Evolutionary conservation across 1,140 invertebrate species (phyloP).

Genomic region (Drosophila subpulchrella): DNA sequence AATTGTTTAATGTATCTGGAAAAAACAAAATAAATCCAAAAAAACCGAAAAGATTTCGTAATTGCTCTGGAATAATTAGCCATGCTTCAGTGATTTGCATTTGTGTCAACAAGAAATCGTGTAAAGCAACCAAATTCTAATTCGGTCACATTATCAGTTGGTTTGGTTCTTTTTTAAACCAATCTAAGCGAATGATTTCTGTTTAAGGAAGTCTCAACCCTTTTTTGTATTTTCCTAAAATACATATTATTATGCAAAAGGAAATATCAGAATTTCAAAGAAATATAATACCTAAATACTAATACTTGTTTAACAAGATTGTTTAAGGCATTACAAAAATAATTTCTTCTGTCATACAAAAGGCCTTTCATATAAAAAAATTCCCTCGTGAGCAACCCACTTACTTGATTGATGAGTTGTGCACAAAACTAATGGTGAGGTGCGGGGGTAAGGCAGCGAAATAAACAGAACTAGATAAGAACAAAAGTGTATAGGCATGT

Average conservation of each 20-base stretch:
- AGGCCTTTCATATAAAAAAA: not conserved
- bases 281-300: too few species aligned
- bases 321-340: slow-evolving; percentile 4
- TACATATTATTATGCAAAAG: too few species aligned
- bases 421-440: slow-evolving; percentile 14
- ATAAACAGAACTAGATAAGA: slow-evolving; percentile 50
- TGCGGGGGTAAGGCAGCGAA: not conserved
- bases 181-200: not conserved
- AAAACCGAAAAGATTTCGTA: slow-evolving; percentile 22
- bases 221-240: too few species aligned
- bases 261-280: too few species aligned
- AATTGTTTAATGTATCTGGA: slow-evolving; percentile 56
- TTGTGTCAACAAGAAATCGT: slow-evolving; percentile 21
- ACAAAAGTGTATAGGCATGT: slow-evolving; percentile 15
- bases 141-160: slow-evolving; percentile 57
- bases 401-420: slow-evolving; percentile 42
- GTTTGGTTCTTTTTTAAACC: not conserved
- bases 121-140: slow-evolving; percentile 20
- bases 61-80: slow-evolving; percentile 51
- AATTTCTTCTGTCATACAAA: slow-evolving; percentile 16
- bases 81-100: slow-evolving; percentile 53
- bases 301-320: not conserved
- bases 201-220: slow-evolving; percentile 2
- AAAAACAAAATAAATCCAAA: slow-evolving; percentile 15
- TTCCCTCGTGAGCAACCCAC: slow-evolving; percentile 22